These are phyloP conservation scores for Pholis gunnellus DNA, from an alignment of 2,113 vertebrate genomes.

Conservation along the genomic window DNA sequence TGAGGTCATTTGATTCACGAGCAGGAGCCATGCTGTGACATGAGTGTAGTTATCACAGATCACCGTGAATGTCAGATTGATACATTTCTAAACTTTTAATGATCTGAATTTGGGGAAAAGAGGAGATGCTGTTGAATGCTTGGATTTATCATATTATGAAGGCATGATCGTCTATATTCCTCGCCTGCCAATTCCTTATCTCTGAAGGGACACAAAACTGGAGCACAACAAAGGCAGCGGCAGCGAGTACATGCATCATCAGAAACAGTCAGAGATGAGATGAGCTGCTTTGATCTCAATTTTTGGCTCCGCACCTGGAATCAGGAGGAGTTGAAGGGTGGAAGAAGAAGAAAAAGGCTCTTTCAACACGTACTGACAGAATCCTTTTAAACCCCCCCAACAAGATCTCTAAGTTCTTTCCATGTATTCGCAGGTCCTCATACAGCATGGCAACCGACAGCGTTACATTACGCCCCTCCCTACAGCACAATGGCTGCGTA, in stretches of 20 bases:
- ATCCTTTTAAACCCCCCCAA: constrained; percentile 21
- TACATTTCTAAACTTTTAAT: constrained; percentile 20
- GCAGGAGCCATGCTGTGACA: constrained; percentile 16
- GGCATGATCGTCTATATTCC: constrained; percentile 41
- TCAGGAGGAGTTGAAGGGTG: constrained; percentile 39
- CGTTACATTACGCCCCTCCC: neutral
- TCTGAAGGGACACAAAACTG: constrained; percentile 56
- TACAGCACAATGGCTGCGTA: neutral
- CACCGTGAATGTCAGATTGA: neutral
- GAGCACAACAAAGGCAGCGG: constrained; percentile 66
- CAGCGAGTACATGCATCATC: constrained; percentile 60
- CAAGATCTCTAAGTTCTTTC: constrained; percentile 10
- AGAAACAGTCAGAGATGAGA: constrained; percentile 63
- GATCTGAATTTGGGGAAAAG: neutral
- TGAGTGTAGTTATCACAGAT: neutral
- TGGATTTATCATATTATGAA: constrained; percentile 35
- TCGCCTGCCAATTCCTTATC: constrained; percentile 61
- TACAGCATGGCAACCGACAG: neutral
- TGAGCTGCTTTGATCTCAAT: constrained; percentile 62
- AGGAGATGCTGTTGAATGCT: constrained; percentile 30
- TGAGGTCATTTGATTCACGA: neutral
- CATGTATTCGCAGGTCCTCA: neutral
- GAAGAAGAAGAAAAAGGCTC: constrained; percentile 13
- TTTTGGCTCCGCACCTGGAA: constrained; percentile 62
- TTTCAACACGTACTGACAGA: constrained; percentile 46